phyloP scores from a whole-genome alignment of 30 jellyfish, hydroid and myxozoan species.

The Pelagia noctiluca region DNA sequence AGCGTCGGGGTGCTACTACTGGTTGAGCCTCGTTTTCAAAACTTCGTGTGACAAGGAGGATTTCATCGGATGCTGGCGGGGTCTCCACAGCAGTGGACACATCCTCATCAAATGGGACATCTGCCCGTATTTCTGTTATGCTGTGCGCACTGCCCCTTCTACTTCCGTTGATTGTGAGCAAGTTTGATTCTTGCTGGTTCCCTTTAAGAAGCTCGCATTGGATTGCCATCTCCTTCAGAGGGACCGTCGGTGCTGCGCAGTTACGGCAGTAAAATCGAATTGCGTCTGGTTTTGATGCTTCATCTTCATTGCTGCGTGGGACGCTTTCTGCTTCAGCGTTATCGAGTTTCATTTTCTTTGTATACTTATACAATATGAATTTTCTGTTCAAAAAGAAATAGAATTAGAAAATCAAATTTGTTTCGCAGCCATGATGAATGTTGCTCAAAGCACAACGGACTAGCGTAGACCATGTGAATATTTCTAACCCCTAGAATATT shows the following conservation, averaged over 20 bases:
- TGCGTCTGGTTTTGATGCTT: not conserved
- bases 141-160: slow-evolving; percentile 68
- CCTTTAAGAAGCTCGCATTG: slow-evolving; percentile 58
- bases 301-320: not conserved
- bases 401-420: too few relatives aligned
- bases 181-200: not conserved
- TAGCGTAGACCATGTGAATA: too few relatives aligned
- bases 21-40: slow-evolving; percentile 58
- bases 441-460: too few relatives aligned
- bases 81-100: slow-evolving; percentile 33
- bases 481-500: too few relatives aligned
- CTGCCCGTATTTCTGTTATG: slow-evolving; percentile 63
- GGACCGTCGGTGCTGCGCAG: slow-evolving; percentile 48
- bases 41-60: slow-evolving; percentile 56
- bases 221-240: slow-evolving; percentile 52
- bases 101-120: slow-evolving; percentile 35
- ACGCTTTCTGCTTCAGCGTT: not conserved
- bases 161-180: slow-evolving; percentile 36
- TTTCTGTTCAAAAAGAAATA: too few relatives aligned
- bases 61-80: slow-evolving; percentile 52
- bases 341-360: not conserved
- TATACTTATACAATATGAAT: too few relatives aligned
- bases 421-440: too few relatives aligned
- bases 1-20: slow-evolving; percentile 54
- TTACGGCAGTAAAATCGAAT: slow-evolving; percentile 57